phyloP scores from a whole-genome alignment of 2,888 invertebrate genomes.

The Drosophila yooni region DNA sequence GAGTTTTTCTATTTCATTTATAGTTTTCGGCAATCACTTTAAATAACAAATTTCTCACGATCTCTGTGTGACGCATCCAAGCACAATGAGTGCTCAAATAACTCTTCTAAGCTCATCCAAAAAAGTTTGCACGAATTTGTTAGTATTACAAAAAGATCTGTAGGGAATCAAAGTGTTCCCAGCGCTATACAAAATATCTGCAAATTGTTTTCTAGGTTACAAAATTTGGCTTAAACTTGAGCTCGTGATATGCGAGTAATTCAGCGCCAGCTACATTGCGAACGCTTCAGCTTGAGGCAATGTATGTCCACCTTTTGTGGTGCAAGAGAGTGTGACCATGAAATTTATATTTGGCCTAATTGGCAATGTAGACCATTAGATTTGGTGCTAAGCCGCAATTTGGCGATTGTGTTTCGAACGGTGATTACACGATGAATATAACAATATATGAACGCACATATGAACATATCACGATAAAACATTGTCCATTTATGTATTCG shows the following conservation, averaged over 20 bases:
- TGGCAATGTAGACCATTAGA: constrained; percentile 40
- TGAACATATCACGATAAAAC: neutral
- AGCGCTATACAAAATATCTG: neutral
- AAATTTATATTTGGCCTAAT: constrained; percentile 36
- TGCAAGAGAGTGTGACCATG: constrained; percentile 49
- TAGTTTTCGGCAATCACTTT: constrained; percentile 11
- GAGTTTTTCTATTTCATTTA: constrained; percentile 13
- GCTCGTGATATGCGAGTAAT: constrained; percentile 32
- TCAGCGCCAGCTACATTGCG: constrained; percentile 39
- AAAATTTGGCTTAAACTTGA: constrained; percentile 9
- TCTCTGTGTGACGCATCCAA: constrained; percentile 31
- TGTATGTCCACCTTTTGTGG: constrained; percentile 32
- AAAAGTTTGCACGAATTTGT: neutral
- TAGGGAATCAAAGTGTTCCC: neutral
- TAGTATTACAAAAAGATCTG: neutral
- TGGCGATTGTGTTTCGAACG: neutral
- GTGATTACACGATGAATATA: neutral
- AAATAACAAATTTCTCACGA: constrained; percentile 49
- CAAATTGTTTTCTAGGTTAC: neutral
- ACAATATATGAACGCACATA: neutral
- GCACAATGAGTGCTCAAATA: constrained; percentile 26
- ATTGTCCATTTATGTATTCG: neutral
- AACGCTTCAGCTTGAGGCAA: constrained; percentile 24
- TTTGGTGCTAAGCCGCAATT: constrained; percentile 2
- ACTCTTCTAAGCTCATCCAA: constrained; percentile 3